A percentile compares a stretch with the other conserved stretches of the same genome.
These are phyloP conservation scores for Pantala flavescens DNA, from an alignment of 1,140 invertebrate species.

Conservation along the genomic window DNA sequence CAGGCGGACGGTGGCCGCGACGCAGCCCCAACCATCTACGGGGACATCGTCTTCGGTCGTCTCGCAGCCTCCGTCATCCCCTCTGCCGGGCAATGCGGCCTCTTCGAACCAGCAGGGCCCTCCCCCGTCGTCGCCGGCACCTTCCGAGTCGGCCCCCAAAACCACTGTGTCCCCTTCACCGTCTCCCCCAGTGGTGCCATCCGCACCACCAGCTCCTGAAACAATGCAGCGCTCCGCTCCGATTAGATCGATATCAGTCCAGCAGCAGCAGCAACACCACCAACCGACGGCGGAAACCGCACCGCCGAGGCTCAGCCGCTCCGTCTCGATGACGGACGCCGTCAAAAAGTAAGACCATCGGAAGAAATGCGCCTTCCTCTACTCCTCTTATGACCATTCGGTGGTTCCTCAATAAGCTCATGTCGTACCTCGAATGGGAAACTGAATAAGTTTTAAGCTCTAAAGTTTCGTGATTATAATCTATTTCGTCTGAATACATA, in stretches of 20 bases:
- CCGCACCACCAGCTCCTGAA: neutral
- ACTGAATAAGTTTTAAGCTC: too few relatives aligned
- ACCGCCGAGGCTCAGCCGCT: neutral
- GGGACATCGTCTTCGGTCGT: too few relatives aligned
- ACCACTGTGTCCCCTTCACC: neutral
- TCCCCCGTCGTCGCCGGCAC: neutral
- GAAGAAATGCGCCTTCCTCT: neutral
- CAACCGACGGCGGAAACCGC: neutral
- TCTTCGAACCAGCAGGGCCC: too few relatives aligned
- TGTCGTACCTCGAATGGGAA: too few relatives aligned
- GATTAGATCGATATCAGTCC: neutral
- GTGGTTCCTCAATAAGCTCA: too few relatives aligned
- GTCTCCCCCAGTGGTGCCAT: neutral
- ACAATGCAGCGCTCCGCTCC: neutral
- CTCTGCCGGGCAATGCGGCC: too few relatives aligned
- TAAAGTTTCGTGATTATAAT: too few relatives aligned
- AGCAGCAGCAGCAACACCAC: neutral
- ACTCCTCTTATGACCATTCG: too few relatives aligned
- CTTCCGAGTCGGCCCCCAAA: neutral
- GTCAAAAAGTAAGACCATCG: conserved; percentile 27
- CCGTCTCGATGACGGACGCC: conserved; percentile 23
- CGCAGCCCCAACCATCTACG: neutral
- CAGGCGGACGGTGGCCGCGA: neutral
- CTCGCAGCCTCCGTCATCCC: neutral
- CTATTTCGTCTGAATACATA: too few relatives aligned